Conservation (phyloP, 2,797 vertebrate genomes). For the Lacerta viridis region DNA sequence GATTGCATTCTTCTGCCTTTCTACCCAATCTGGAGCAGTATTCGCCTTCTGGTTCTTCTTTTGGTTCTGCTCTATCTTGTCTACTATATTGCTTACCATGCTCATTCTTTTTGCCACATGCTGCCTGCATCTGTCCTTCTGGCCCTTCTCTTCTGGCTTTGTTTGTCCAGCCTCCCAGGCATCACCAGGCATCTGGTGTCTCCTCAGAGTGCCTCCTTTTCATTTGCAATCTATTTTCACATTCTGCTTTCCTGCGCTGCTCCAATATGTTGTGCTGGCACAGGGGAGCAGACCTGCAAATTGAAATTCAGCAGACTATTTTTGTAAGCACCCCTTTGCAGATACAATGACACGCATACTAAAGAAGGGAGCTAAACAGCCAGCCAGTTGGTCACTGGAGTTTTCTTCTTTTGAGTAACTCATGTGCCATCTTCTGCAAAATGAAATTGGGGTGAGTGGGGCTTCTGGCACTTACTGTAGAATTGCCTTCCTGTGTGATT, state of each 20-base stretch:
- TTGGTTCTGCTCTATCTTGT: background rate
- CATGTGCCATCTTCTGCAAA: background rate
- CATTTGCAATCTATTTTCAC: constrained; percentile 29
- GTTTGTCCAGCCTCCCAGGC: background rate
- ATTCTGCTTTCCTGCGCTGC: background rate
- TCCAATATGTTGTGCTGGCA: background rate
- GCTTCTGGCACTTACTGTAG: background rate
- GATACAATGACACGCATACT: background rate
- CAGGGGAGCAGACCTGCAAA: constrained; percentile 1
- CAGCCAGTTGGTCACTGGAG: background rate
- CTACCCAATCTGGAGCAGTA: background rate
- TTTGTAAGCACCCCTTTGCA: background rate
- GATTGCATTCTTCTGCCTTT: background rate
- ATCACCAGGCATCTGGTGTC: background rate
- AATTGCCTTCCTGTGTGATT: background rate
- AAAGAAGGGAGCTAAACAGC: background rate
- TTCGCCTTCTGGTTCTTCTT: constrained; percentile 1
- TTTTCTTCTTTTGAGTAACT: background rate
- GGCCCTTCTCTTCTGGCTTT: background rate
- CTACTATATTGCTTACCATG: background rate
- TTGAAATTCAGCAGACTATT: constrained; percentile 7
- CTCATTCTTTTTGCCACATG: background rate
- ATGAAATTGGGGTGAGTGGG: background rate
- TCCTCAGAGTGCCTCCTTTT: constrained; percentile 5
- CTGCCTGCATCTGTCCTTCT: background rate